These are phyloP conservation scores for Drosophila setosimentum DNA, from an alignment of 2,888 invertebrate genomes.

Conservation along the genomic window DNA sequence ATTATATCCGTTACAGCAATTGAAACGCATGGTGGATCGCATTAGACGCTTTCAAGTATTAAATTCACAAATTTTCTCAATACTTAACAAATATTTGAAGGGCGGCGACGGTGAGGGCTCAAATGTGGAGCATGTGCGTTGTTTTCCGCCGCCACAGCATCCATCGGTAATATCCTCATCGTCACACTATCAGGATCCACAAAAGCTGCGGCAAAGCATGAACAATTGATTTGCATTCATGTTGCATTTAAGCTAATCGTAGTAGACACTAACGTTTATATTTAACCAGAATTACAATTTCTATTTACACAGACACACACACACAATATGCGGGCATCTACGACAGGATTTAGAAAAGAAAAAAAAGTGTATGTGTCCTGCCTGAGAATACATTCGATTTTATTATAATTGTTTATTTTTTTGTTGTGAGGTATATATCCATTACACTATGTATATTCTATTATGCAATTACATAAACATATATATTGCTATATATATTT, in stretches of 20 bases:
- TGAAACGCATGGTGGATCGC: constrained; percentile 98
- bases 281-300: constrained; percentile 50
- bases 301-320: constrained; percentile 15
- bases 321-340: constrained; percentile 37
- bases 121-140: constrained; percentile 97
- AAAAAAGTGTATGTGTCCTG: neutral
- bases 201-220: constrained; percentile 86
- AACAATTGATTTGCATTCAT: constrained; percentile 73
- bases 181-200: constrained; percentile 88
- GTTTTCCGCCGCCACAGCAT: constrained; percentile 97
- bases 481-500: constrained; percentile 37
- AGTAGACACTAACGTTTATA: constrained; percentile 49
- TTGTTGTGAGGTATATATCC: constrained; percentile 27
- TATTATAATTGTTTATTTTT: constrained; percentile 55
- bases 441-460: constrained; percentile 53
- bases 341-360: constrained; percentile 1
- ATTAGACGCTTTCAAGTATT: constrained; percentile 98
- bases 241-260: constrained; percentile 59
- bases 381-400: constrained; percentile 65
- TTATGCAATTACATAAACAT: constrained; percentile 64
- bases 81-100: constrained; percentile 96
- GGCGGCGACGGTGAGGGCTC: constrained; percentile 92
- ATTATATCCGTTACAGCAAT: constrained; percentile 87
- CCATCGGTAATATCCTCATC: constrained; percentile 87
- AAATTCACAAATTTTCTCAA: constrained; percentile 98